Base-by-base conservation (phyloP, 2,113 vertebrate genomes). In the Conger conger region DNA sequence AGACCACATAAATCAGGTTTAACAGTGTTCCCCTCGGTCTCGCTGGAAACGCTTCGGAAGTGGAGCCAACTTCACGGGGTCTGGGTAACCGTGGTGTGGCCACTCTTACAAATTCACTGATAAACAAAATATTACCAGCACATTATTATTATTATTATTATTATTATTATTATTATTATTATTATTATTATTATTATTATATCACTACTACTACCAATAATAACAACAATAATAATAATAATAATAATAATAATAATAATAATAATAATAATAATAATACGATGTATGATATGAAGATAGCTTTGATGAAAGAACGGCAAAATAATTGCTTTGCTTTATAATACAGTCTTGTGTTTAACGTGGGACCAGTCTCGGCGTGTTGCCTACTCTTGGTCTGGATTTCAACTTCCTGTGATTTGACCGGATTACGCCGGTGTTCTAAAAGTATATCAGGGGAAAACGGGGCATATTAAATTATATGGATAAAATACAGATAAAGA, bases 1-100 rank as follows among this genome's bases (percentile, higher is more conserved):
- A 73, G n/a, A 33, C 68, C 9, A 73, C n/a, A 73, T 73, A 73
- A 73, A 73, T 73, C n/a, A 73, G 68, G n/a, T 33, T 73, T 73
- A 33, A 33, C 27, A 33, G n/a, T 0, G 27, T n/a, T 73, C 33
- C 20, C n/a, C 68, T 73, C n/a, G 23, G 60, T 73, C 68, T 73
- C 68, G 68, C 27, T 30, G 60, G 60, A 68, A 68, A 68, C 60
- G 60, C 33, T 73, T 73, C 68, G 30, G 68, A 73, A 73, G 68
- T 73, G 68, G 2, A 30, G 68, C 68, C 68, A 73, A 33, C 68
- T 73, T 33, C 68, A 30, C n/a, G 13, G 68, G 9, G 13, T 73
- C 68, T 23, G 4, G n/a, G 1, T 30, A 30, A 30, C 7, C 68
- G 4, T 73, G 6, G n/a, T 73, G 68, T 73, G 20, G 7, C 9